Conservation (phyloP, 2,113 vertebrate genomes). For the Danio rerio region GRCz12tu NC_133195.1:34309001-34309500, state of each 20-base stretch:
- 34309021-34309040: conserved; percentile 18
- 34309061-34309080: conserved; percentile 9
- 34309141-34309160: background rate
- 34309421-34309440: background rate
- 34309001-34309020: background rate
- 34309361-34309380: conserved; percentile 21
- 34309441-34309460: background rate
- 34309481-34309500: conserved; percentile 24
- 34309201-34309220: conserved; percentile 10
- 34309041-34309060: background rate
- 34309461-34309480: conserved; percentile 6
- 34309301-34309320: conserved; percentile 16
- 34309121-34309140: background rate
- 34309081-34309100: conserved; percentile 4
- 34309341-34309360: conserved; percentile 10
- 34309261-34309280: conserved; percentile 13
- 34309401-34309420: conserved; percentile 7
- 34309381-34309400: conserved; percentile 13
- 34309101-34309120: conserved; percentile 15
- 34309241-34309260: conserved; percentile 20
- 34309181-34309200: background rate
- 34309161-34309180: background rate
- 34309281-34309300: conserved; percentile 5
- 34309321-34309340: conserved; percentile 26
- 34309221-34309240: background rate